Conservation (phyloP, 2,888 invertebrate genomes). For the Cantharis rufa region DNA sequence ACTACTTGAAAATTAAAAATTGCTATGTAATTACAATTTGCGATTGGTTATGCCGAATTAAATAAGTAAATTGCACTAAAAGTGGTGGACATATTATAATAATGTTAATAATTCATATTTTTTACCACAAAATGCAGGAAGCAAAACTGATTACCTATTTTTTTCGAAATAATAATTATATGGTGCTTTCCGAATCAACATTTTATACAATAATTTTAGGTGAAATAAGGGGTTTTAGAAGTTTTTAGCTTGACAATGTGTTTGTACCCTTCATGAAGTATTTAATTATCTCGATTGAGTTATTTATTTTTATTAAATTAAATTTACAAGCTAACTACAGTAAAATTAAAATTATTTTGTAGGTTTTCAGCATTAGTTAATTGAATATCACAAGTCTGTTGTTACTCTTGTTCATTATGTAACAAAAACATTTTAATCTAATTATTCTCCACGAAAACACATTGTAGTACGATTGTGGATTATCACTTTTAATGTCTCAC, state of each 20-base stretch:
- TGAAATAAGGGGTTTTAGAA: too few species aligned
- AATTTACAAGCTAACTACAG: too few species aligned
- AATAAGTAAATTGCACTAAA: neutral
- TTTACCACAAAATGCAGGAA: neutral
- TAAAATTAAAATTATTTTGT: too few species aligned
- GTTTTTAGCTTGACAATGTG: too few species aligned
- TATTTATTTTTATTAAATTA: too few species aligned
- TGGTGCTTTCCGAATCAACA: neutral
- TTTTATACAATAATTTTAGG: neutral
- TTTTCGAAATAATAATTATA: neutral
- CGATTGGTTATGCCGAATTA: neutral
- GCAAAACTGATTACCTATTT: neutral
- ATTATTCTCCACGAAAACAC: neutral
- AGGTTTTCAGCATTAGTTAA: too few species aligned
- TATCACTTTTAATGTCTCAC: neutral
- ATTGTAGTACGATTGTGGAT: neutral
- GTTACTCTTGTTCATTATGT: too few species aligned
- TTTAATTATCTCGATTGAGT: too few species aligned
- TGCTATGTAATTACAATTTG: neutral
- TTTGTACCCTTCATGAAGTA: too few species aligned
- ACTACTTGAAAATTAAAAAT: neutral
- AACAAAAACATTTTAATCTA: too few species aligned
- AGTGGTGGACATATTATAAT: neutral
- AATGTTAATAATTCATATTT: neutral
- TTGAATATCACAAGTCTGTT: too few species aligned